These are phyloP conservation scores for Gonioctena quinquepunctata DNA, from an alignment of 1,140 invertebrate genomes.

Conservation along the genomic window DNA sequence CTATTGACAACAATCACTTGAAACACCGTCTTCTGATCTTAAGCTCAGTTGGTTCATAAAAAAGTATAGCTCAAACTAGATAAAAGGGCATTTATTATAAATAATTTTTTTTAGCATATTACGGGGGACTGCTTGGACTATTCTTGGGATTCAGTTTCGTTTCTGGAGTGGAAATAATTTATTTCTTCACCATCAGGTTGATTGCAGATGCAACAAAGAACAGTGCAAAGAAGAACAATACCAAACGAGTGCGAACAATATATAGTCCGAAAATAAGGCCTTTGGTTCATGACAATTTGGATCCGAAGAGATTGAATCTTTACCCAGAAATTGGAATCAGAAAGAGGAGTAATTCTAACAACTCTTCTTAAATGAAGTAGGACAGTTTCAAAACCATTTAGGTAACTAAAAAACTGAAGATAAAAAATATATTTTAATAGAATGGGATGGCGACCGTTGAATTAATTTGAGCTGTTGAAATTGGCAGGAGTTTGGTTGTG, in stretches of 20 bases:
- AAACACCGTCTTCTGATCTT: neutral
- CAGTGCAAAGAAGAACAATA: neutral
- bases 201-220: neutral
- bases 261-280: neutral
- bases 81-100: neutral
- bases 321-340: neutral
- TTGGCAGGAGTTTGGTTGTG: no score
- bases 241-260: neutral
- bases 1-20: neutral
- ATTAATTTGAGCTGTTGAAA: no score
- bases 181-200: slow-evolving; percentile 64
- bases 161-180: slow-evolving; percentile 66
- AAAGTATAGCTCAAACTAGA: neutral
- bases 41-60: neutral
- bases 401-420: no score
- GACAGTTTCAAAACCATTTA: no score
- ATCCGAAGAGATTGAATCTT: neutral
- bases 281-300: neutral
- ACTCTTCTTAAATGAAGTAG: neutral
- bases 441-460: no score
- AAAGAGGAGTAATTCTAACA: neutral
- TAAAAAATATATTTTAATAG: no score
- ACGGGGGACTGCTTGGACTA: slow-evolving; percentile 67
- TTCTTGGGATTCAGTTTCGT: slow-evolving; percentile 72
- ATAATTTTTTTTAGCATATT: slow-evolving; percentile 61